Percentiles rank a stretch among this genome's conserved stretches.
Evolutionary conservation across 2,113 vertebrate genomes (phyloP).

Genomic region (Gorsachius goisagi): DNA sequence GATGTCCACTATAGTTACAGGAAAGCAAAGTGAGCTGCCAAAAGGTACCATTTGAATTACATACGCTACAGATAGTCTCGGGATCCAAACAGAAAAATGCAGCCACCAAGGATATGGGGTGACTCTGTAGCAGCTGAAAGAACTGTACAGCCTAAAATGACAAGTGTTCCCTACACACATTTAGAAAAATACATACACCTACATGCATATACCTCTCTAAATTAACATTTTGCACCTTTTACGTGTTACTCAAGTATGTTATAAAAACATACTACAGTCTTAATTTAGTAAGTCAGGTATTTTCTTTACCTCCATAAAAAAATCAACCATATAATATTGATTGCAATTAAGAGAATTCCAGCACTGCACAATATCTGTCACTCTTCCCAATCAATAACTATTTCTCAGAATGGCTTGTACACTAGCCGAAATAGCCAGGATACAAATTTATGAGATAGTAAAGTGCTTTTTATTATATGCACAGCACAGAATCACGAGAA

Average conservation of each 20-base stretch:
- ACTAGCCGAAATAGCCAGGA: background rate
- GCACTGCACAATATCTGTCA: background rate
- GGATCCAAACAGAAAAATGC: background rate
- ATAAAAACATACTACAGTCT: background rate
- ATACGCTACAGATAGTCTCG: background rate
- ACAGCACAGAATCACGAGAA: background rate
- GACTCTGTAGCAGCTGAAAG: background rate
- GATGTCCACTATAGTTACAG: background rate
- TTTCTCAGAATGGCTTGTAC: background rate
- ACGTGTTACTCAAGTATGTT: background rate
- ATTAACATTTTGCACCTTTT: background rate
- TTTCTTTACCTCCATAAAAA: background rate
- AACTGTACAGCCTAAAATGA: background rate
- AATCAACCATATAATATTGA: background rate
- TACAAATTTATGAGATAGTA: background rate
- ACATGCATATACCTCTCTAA: background rate
- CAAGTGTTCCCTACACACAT: background rate
- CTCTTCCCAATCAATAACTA: background rate
- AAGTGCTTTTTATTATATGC: background rate
- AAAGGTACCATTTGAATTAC: background rate
- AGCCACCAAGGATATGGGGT: background rate
- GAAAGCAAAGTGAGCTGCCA: background rate
- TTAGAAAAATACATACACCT: background rate
- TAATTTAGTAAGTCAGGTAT: background rate
- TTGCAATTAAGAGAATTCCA: slow-evolving; percentile 21